Evolutionary conservation across 1,140 invertebrate species (phyloP).

Genomic region (Dendroctonus valens): DNA sequence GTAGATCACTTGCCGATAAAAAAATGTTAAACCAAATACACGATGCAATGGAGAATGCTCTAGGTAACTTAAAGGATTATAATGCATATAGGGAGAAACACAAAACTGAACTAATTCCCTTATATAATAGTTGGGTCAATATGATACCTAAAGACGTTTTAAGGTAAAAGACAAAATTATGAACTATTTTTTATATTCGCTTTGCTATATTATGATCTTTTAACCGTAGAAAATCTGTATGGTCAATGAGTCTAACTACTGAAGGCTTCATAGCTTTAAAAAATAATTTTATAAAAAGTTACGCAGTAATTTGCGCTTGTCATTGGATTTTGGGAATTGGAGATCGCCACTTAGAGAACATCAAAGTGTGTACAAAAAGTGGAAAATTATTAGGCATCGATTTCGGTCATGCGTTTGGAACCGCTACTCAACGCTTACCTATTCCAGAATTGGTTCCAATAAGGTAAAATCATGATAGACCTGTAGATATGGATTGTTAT

Average conservation of each 20-base stretch:
- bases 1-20: constrained; percentile 24
- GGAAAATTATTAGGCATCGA: constrained; percentile 73
- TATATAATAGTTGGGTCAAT: constrained; percentile 49
- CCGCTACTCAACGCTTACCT: constrained; percentile 58
- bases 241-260: constrained; percentile 56
- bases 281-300: constrained; percentile 58
- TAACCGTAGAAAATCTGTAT: constrained; percentile 53
- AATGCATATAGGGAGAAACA: constrained; percentile 42
- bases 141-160: constrained; percentile 48
- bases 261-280: constrained; percentile 61
- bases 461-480: constrained; percentile 6
- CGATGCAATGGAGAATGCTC: neutral
- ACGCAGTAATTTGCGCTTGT: constrained; percentile 62
- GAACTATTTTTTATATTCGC: constrained; percentile 1
- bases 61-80: constrained; percentile 30
- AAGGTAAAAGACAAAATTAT: constrained; percentile 33
- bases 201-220: constrained; percentile 15
- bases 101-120: constrained; percentile 41
- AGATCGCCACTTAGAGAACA: constrained; percentile 76
- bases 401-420: constrained; percentile 75
- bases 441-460: constrained; percentile 73
- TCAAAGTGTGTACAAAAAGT: constrained; percentile 60
- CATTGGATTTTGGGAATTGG: constrained; percentile 75
- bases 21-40: constrained; percentile 2
- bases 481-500: neutral